phyloP scores from a whole-genome alignment of 2,113 vertebrate genomes.

The Phylloscopus whistleri region DNA sequence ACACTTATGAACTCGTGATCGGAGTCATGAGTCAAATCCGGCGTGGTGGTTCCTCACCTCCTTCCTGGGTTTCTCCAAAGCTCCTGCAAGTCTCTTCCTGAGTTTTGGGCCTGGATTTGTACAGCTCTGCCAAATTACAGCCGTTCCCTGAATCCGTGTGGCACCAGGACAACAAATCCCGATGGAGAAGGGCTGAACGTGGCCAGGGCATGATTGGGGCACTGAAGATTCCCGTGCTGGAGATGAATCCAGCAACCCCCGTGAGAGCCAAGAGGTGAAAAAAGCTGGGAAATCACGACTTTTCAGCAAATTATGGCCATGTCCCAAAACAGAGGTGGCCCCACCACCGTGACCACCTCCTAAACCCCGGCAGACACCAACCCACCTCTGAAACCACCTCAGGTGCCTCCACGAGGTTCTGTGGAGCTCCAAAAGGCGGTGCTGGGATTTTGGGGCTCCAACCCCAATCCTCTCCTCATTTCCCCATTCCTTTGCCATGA shows the following conservation, averaged over 20 bases:
- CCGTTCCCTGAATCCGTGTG: neutral
- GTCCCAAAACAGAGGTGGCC: neutral
- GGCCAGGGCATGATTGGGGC: neutral
- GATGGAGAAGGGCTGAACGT: neutral
- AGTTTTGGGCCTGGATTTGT: neutral
- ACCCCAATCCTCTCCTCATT: neutral
- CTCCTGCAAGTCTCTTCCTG: neutral
- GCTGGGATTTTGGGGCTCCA: neutral
- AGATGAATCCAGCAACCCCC: neutral
- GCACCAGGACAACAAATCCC: neutral
- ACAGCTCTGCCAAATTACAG: neutral
- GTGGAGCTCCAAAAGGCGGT: rapidly evolving
- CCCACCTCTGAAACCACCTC: neutral
- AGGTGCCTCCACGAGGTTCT: neutral
- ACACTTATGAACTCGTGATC: rapidly evolving
- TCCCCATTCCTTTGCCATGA: neutral
- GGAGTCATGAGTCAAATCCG: neutral
- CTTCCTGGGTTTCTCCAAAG: neutral
- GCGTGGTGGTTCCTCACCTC: neutral
- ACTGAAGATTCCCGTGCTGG: neutral
- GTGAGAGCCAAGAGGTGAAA: neutral
- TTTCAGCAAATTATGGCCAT: neutral
- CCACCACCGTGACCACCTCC: neutral
- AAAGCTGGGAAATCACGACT: neutral
- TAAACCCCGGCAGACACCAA: rapidly evolving